phyloP scores from a whole-genome alignment of 2,888 invertebrate genomes.

The Lacanobia oleracea region DNA sequence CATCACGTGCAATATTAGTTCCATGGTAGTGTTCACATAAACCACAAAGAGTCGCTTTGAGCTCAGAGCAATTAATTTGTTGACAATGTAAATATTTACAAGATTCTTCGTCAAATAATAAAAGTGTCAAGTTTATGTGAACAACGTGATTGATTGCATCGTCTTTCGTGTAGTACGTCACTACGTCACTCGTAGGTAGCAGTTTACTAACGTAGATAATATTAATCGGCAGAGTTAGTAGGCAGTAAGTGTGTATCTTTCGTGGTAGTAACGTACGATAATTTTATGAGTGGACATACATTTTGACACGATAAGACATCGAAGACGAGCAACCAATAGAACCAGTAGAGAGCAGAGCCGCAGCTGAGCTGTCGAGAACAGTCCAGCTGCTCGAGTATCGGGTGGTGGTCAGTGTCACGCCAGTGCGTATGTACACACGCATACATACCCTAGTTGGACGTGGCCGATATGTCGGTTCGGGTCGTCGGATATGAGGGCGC shows the following conservation, averaged over 20 bases:
- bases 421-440: slow-evolving; percentile 86
- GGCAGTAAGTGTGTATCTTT: slow-evolving; percentile 44
- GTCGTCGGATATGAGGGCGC: slow-evolving; percentile 98
- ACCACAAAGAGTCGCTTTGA: slow-evolving; percentile 49
- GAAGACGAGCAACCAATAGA: slow-evolving; percentile 68
- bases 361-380: slow-evolving; percentile 66
- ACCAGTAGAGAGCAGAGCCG: slow-evolving; percentile 56
- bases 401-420: slow-evolving; percentile 76
- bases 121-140: slow-evolving; percentile 81
- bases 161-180: slow-evolving; percentile 69
- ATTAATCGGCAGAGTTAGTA: slow-evolving; percentile 53
- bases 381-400: slow-evolving; percentile 55
- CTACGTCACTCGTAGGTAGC: slow-evolving; percentile 52
- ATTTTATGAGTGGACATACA: slow-evolving; percentile 41
- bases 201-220: slow-evolving; percentile 50
- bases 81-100: slow-evolving; percentile 73
- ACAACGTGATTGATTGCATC: slow-evolving; percentile 81
- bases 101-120: slow-evolving; percentile 80
- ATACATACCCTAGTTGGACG: slow-evolving; percentile 98
- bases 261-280: slow-evolving; percentile 38
- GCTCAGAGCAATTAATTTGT: slow-evolving; percentile 60
- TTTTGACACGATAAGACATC: slow-evolving; percentile 60
- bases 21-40: slow-evolving; percentile 73
- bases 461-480: slow-evolving; percentile 97
- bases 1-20: slow-evolving; percentile 60